These are phyloP conservation scores for Poecilus cupreus DNA, from an alignment of 2,888 invertebrate genomes.

Conservation along the genomic window DNA sequence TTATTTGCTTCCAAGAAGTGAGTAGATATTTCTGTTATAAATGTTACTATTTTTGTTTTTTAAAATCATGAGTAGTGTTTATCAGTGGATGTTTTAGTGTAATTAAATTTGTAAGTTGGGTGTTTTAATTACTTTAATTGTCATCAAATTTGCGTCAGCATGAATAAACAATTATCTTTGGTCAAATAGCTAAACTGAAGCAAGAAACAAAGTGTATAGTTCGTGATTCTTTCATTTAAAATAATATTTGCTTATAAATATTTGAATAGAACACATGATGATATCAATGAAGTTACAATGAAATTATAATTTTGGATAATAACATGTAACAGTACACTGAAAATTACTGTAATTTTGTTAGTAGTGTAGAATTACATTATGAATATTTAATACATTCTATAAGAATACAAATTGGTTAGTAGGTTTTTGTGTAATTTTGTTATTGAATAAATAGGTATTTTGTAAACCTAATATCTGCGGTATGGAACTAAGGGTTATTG, in stretches of 20 bases:
- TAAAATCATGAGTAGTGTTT: too few species aligned
- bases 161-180: background rate
- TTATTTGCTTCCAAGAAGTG: constrained; percentile 7
- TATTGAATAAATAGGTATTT: background rate
- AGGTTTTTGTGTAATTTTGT: background rate
- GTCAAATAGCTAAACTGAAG: too few species aligned
- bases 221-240: too few species aligned
- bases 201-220: too few species aligned
- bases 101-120: background rate
- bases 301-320: background rate
- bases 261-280: background rate
- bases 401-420: background rate
- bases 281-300: background rate
- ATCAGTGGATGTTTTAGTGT: background rate
- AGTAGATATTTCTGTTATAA: too few species aligned
- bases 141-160: background rate
- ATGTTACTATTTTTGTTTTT: too few species aligned
- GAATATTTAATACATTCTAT: background rate
- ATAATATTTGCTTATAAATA: too few species aligned
- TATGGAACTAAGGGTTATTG: too few species aligned
- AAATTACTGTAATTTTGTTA: background rate
- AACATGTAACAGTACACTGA: background rate
- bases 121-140: constrained; percentile 13
- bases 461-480: too few species aligned
- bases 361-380: background rate